Evolutionary conservation across 2,113 vertebrate species (phyloP).

Genomic region (Myotis davidii): DNA sequence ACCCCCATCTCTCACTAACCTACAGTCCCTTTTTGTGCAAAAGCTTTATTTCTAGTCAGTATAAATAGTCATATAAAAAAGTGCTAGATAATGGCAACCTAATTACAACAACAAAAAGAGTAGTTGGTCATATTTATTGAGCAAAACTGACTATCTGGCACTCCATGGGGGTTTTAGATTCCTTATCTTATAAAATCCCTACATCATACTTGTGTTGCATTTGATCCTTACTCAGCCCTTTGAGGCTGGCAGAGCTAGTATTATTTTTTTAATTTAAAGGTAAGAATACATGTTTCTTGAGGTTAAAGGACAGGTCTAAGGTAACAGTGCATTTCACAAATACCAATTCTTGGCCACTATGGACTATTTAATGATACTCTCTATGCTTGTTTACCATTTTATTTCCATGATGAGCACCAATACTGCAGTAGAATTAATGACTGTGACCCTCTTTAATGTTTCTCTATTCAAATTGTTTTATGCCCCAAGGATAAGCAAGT

Average conservation of each 20-base stretch:
- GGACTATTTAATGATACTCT: not conserved
- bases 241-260: not conserved
- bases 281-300: slow-evolving; percentile 11
- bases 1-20: not conserved
- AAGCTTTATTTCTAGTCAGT: not conserved
- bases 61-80: not conserved
- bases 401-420: slow-evolving; percentile 28
- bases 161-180: not conserved
- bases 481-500: slow-evolving; percentile 61
- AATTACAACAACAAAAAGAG: not conserved
- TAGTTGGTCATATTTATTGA: slow-evolving; percentile 10
- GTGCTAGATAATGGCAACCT: not conserved
- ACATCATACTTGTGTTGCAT: not conserved
- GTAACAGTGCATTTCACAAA: not conserved
- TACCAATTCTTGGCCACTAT: not conserved
- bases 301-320: slow-evolving; percentile 1
- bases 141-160: not conserved
- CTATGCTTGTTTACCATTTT: slow-evolving; percentile 38
- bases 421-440: slow-evolving; percentile 64
- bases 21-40: not conserved
- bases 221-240: not conserved
- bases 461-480: slow-evolving; percentile 63
- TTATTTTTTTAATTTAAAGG: not conserved
- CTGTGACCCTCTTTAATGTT: slow-evolving; percentile 43
- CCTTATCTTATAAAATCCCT: not conserved